Evolutionary conservation across 2,113 vertebrate species (phyloP).

Genomic region (Seriola aureovittata): DNA sequence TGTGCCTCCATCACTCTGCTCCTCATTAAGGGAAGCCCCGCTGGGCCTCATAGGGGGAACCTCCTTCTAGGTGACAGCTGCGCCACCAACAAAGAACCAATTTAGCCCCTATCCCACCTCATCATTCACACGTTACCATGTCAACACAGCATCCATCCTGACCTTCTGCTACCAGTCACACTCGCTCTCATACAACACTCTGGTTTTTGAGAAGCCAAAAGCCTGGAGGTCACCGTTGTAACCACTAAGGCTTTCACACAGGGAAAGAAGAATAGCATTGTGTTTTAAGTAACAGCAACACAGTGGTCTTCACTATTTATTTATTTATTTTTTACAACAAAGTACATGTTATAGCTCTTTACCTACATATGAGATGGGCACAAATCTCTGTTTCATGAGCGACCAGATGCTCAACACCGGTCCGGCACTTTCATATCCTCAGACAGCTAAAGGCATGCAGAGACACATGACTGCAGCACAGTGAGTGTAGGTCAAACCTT

Average conservation of each 20-base stretch:
- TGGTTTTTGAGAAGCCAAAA: constrained; percentile 37
- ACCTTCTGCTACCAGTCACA: constrained; percentile 71
- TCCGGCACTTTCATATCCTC: neutral
- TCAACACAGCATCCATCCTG: constrained; percentile 72
- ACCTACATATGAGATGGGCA: neutral
- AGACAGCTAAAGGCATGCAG: neutral
- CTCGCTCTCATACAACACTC: constrained; percentile 45
- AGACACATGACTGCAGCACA: neutral
- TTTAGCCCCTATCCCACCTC: constrained; percentile 75
- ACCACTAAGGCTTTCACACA: neutral
- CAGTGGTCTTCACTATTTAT: neutral
- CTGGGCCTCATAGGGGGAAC: constrained; percentile 69
- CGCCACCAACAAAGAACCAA: constrained; percentile 79
- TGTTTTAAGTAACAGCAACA: neutral
- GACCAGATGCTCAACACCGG: neutral
- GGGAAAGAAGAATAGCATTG: neutral
- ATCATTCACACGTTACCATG: constrained; percentile 77
- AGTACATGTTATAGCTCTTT: neutral
- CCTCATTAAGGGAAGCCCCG: constrained; percentile 79
- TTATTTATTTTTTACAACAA: neutral
- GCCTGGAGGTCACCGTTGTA: constrained; percentile 12
- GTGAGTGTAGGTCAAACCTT: neutral
- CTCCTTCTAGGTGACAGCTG: constrained; percentile 82
- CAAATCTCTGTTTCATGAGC: neutral
- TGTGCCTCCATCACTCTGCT: constrained; percentile 68